Conservation (phyloP, 2,888 invertebrate species). For the Clepsis dumicolana region DNA sequence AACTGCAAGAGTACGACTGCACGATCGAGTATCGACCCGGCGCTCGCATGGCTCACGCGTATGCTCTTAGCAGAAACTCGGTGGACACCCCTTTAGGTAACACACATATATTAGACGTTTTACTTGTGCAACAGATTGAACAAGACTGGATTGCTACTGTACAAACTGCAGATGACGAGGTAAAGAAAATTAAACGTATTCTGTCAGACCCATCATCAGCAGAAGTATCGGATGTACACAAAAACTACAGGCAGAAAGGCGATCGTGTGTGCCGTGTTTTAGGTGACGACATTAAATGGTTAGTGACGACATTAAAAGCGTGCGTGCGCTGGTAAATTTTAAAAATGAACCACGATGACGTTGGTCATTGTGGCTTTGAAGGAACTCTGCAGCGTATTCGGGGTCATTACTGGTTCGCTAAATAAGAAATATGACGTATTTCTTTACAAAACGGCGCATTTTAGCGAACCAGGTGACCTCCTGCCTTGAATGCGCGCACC, state of each 20-base stretch:
- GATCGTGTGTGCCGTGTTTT: neutral
- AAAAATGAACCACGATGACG: neutral
- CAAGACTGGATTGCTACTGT: too few relatives aligned
- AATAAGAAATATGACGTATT: slow-evolving; percentile 40
- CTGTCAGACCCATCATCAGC: too few relatives aligned
- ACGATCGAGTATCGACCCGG: too few relatives aligned
- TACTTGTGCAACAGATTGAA: too few relatives aligned
- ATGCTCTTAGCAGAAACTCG: too few relatives aligned
- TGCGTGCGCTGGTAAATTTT: neutral
- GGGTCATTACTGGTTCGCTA: slow-evolving; percentile 45
- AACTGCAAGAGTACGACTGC: too few relatives aligned
- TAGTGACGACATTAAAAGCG: neutral
- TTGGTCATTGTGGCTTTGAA: slow-evolving; percentile 34
- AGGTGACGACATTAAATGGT: neutral
- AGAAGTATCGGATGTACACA: too few relatives aligned
- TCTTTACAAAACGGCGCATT: slow-evolving; percentile 39
- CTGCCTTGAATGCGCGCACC: slow-evolving; percentile 18
- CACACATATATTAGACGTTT: too few relatives aligned
- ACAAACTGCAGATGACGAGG: too few relatives aligned
- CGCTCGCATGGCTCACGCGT: too few relatives aligned
- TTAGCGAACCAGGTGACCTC: neutral
- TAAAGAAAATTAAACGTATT: too few relatives aligned
- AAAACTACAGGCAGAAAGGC: neutral
- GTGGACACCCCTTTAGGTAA: too few relatives aligned
- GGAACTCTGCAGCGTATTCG: slow-evolving; percentile 47